A percentile compares a stretch with the other conserved stretches of the same genome.
Conservation (phyloP, 2,888 invertebrate genomes). For the Drosophila percnosoma region DNA sequence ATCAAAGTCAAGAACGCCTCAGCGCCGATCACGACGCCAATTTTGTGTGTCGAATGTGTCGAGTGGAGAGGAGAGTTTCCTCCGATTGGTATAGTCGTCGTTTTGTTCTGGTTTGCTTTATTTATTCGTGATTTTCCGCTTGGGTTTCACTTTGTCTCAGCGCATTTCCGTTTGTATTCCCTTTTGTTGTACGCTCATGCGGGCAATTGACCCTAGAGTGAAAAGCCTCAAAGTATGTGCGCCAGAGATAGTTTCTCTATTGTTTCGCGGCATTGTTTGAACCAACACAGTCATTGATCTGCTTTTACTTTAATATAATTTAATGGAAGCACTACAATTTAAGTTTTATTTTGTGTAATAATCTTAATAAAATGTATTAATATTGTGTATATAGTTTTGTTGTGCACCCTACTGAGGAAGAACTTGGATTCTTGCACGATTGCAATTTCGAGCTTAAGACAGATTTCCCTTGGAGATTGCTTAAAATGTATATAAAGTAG, state of each 20-base stretch:
- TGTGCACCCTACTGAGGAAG: neutral
- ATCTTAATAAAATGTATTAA: neutral
- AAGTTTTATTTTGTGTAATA: neutral
- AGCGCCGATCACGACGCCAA: slow-evolving; percentile 46
- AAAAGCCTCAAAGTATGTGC: neutral
- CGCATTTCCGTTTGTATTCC: slow-evolving; percentile 58
- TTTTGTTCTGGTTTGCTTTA: neutral
- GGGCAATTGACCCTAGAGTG: slow-evolving; percentile 56
- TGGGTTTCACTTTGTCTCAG: slow-evolving; percentile 30
- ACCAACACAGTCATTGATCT: neutral
- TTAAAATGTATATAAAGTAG: too few species aligned
- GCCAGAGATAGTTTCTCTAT: slow-evolving; percentile 15
- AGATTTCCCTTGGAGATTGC: neutral
- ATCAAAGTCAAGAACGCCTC: slow-evolving; percentile 73
- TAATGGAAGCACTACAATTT: neutral
- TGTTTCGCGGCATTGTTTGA: neutral
- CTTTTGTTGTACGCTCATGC: slow-evolving; percentile 25
- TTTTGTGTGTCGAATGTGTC: slow-evolving; percentile 43
- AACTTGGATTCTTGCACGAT: neutral
- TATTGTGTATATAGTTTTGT: neutral
- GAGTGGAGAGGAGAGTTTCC: slow-evolving; percentile 9
- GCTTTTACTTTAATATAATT: neutral
- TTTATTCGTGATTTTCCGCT: slow-evolving; percentile 26
- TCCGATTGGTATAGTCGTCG: slow-evolving; percentile 3
- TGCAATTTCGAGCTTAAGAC: neutral